These are phyloP conservation scores for Rhagophthalmus giganteus DNA, from an alignment of 2,888 invertebrate species.

Conservation along the genomic window DNA sequence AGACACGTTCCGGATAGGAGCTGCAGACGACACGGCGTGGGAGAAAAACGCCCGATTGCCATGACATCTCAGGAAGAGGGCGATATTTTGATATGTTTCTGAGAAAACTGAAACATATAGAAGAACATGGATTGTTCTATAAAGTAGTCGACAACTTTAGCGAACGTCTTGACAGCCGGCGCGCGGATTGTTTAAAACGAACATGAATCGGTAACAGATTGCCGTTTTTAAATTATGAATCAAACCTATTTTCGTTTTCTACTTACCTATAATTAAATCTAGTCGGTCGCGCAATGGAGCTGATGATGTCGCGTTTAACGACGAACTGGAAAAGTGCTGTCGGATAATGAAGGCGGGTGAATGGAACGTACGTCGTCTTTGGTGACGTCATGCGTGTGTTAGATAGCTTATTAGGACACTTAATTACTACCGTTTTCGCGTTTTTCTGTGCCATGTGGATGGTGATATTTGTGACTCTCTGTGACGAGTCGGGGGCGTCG, in stretches of 20 bases:
- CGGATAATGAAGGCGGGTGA: slow-evolving; percentile 39
- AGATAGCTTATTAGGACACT: slow-evolving; percentile 45
- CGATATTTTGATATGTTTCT: slow-evolving; percentile 33
- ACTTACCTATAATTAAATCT: too few species aligned
- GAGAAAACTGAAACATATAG: slow-evolving; percentile 39
- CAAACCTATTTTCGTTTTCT: too few species aligned
- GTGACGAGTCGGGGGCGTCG: slow-evolving; percentile 58
- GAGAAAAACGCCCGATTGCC: slow-evolving; percentile 23
- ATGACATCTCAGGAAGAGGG: slow-evolving; percentile 25
- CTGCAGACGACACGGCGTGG: slow-evolving; percentile 17
- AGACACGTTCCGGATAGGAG: slow-evolving; percentile 14
- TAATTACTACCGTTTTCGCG: slow-evolving; percentile 48
- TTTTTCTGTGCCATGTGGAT: slow-evolving; percentile 53
- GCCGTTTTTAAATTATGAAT: too few species aligned
- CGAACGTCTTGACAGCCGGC: slow-evolving; percentile 34
- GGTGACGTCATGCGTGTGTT: slow-evolving; percentile 54
- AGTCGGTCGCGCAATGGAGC: background rate
- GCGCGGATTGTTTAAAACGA: slow-evolving; percentile 32
- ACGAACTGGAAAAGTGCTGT: slow-evolving; percentile 9
- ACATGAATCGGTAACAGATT: slow-evolving; percentile 45
- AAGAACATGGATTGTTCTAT: slow-evolving; percentile 42
- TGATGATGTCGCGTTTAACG: background rate
- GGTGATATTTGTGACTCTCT: slow-evolving; percentile 62
- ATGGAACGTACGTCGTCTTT: slow-evolving; percentile 42
- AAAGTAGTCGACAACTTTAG: slow-evolving; percentile 37